These are phyloP conservation scores for Polypterus senegalus DNA, from an alignment of 2,113 vertebrate species.

Conservation along the genomic window DNA sequence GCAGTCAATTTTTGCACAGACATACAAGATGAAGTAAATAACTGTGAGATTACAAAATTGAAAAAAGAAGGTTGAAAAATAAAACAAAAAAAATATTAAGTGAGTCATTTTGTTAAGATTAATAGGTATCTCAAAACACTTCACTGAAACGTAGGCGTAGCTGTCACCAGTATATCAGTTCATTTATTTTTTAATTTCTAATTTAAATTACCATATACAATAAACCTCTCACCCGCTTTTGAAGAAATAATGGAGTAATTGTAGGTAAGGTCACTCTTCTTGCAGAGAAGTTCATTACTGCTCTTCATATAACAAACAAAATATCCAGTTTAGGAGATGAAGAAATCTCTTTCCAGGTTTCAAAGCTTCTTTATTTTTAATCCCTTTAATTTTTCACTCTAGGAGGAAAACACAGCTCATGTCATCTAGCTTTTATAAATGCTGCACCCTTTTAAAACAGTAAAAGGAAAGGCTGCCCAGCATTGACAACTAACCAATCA, in stretches of 20 bases:
- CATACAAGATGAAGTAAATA: too few relatives aligned
- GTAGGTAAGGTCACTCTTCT: conserved; percentile 80
- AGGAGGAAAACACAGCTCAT: conserved; percentile 26
- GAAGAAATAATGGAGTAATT: conserved; percentile 72
- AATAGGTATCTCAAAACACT: not conserved
- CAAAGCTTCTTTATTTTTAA: too few relatives aligned
- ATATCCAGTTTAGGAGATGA: conserved; percentile 29
- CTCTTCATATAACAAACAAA: conserved; percentile 27
- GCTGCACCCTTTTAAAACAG: conserved; percentile 39
- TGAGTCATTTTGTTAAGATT: not conserved
- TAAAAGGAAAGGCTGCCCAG: conserved; percentile 43
- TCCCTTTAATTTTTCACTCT: too few relatives aligned
- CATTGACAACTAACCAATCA: conserved; percentile 43
- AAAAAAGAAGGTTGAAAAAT: too few relatives aligned
- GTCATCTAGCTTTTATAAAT: conserved; percentile 37
- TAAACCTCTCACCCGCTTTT: conserved; percentile 69
- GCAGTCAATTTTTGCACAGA: too few relatives aligned
- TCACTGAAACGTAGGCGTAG: too few relatives aligned
- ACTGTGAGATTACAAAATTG: too few relatives aligned
- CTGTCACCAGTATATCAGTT: not conserved
- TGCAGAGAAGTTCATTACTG: conserved; percentile 73
- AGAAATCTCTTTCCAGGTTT: conserved; percentile 7
- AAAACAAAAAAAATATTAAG: conserved; percentile 5
- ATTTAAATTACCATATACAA: conserved; percentile 4
- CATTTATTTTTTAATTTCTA: conserved; percentile 9